Conservation (phyloP, 2,797 vertebrate species). For the Pseudochaenichthys georgianus region DNA sequence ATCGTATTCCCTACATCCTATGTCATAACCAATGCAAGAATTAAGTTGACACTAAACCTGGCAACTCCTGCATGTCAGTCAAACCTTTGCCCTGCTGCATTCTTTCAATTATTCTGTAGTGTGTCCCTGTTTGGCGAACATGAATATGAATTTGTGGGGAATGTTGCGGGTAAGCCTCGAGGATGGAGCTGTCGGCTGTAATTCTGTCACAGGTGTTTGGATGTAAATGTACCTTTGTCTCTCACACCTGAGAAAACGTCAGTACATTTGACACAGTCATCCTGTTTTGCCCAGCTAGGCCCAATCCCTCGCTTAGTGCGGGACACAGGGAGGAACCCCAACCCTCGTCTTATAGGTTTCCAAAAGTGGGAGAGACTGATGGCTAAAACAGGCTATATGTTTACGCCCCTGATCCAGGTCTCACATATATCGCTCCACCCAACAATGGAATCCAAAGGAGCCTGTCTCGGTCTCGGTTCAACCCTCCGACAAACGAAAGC, state of each 20-base stretch:
- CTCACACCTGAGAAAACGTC: conserved; percentile 59
- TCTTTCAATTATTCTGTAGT: conserved; percentile 1
- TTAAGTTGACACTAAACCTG: conserved; percentile 23
- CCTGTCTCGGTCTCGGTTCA: conserved; percentile 18
- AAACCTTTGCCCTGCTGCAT: conserved; percentile 16
- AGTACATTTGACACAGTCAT: conserved; percentile 58
- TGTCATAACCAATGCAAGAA: conserved; percentile 16
- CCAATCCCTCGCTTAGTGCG: conserved; percentile 31
- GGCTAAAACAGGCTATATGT: conserved; percentile 53
- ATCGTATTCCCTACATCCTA: conserved; percentile 1
- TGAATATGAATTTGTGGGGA: conserved; percentile 60
- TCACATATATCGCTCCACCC: conserved; percentile 51
- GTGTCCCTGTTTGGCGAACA: conserved; percentile 16
- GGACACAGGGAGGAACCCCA: conserved; percentile 31
- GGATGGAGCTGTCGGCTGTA: conserved; percentile 77
- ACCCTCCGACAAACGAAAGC: not conserved
- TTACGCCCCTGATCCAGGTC: conserved; percentile 35
- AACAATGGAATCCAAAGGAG: conserved; percentile 37
- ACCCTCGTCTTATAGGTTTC: conserved; percentile 39
- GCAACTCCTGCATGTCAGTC: conserved; percentile 30
- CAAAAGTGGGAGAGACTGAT: conserved; percentile 52
- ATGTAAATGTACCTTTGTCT: conserved; percentile 78
- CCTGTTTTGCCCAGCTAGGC: conserved; percentile 54
- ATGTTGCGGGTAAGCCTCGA: conserved; percentile 46
- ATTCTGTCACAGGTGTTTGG: conserved; percentile 64